Evolutionary conservation across 1,140 invertebrate species (phyloP).

Genomic region (Ruditapes philippinarum): DNA sequence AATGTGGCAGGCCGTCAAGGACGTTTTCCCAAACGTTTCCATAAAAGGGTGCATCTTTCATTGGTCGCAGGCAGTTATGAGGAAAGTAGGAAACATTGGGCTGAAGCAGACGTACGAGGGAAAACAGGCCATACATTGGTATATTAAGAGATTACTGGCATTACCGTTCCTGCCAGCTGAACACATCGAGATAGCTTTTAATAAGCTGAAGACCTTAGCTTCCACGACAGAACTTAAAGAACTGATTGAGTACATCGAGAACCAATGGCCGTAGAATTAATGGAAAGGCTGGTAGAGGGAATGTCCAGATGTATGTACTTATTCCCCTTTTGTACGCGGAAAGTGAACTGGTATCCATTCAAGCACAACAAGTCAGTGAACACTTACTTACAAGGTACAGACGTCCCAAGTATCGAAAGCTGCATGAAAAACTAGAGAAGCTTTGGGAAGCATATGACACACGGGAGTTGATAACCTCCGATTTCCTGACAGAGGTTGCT

Average conservation of each 20-base stretch:
- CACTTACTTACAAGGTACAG: no score
- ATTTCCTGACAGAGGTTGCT: no score
- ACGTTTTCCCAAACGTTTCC: slow-evolving; percentile 31
- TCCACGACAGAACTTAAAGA: background rate
- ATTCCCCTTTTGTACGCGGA: no score
- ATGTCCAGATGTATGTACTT: no score
- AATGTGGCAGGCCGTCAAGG: slow-evolving; percentile 37
- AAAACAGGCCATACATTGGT: background rate
- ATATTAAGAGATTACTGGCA: background rate
- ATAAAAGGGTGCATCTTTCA: slow-evolving; percentile 66
- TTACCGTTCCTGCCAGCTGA: background rate
- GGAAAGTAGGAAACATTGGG: slow-evolving; percentile 14
- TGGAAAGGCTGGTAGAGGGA: no score
- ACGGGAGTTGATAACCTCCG: no score
- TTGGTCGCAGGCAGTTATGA: slow-evolving; percentile 55
- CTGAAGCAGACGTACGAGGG: background rate
- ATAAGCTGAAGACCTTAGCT: background rate
- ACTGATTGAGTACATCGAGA: background rate
- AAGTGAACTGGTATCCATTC: no score
- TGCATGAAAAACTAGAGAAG: no score
- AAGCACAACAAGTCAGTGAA: no score
- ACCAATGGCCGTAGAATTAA: no score
- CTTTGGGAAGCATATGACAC: no score
- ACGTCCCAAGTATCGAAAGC: no score
- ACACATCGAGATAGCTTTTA: background rate